Base-by-base conservation (phyloP, 1,140 invertebrate species). In the Drosophila yakuba region DNA sequence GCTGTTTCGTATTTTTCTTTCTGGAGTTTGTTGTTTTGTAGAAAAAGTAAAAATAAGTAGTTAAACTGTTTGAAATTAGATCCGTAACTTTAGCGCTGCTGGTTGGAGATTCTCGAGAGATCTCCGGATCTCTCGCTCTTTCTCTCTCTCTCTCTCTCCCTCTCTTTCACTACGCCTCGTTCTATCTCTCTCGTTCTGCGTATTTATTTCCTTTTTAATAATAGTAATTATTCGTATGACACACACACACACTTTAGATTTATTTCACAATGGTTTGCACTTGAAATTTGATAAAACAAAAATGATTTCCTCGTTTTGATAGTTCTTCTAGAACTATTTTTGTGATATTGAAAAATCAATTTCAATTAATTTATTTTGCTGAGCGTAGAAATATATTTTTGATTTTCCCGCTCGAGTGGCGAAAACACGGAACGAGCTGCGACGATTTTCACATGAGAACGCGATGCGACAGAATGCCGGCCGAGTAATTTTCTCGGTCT, bases 391-490 rank as follows among this genome's bases (percentile, higher is more conserved):
- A 44, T 69, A 44, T 69, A 63, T 51, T 52, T 58, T 68, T 50
- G 58, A 44, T 51, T 63, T 75, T 75, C 61, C 55, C 73, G 73
- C 67, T 71, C 67, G 63, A 48, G 28, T 50, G 39, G 74, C 57
- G 55, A 51, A 36, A 59, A 39, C 50, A 45, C 54, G 55, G 56
- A 61, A 64, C 78, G 74, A 74, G 54, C 64, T 39, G 57, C 75
- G 59, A 88, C 79, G 82, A 79, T 88, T 90, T 83, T 67, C 71
- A 78, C 88, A 75, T 76, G 88, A 75, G 88, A 91, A 91, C 88
- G 83, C 88, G 88, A 83, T 78, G 74, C 66, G 71, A 91, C 60
- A 80, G 88, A 91, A 91, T 91, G 88, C 88, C 88, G 88, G 76
- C 68, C 77, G 66, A 80, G 72, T 58, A 56, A 71, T 71, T 71